A percentile compares a stretch with the other conserved stretches of the same genome.
These are phyloP conservation scores for Tetanocera ferruginea DNA, from an alignment of 2,888 invertebrate species.

Conservation along the genomic window DNA sequence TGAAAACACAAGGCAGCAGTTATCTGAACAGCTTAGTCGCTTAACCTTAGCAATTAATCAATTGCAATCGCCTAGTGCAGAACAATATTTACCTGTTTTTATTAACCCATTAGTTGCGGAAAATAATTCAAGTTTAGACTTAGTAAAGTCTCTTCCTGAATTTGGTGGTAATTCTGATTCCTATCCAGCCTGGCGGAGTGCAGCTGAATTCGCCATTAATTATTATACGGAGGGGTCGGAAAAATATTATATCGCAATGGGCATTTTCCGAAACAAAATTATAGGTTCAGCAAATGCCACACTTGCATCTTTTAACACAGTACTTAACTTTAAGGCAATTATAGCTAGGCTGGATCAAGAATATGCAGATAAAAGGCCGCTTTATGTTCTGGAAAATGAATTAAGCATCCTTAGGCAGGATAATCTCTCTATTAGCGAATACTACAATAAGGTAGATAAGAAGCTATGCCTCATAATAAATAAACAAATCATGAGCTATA, in stretches of 20 bases:
- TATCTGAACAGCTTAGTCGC: slow-evolving; percentile 22
- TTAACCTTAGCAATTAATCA: too few relatives aligned
- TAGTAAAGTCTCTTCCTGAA: not conserved
- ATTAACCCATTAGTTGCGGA: too few relatives aligned
- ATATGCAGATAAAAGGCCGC: too few relatives aligned
- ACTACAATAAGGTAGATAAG: too few relatives aligned
- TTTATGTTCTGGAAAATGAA: too few relatives aligned
- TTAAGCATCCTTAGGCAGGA: not conserved
- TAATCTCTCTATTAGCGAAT: not conserved
- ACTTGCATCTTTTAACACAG: not conserved
- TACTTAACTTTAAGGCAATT: not conserved
- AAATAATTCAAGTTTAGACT: not conserved
- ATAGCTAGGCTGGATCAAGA: too few relatives aligned
- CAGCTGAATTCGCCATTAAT: not conserved
- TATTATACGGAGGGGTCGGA: not conserved
- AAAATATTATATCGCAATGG: not conserved
- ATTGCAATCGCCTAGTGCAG: too few relatives aligned
- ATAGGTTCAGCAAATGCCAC: not conserved
- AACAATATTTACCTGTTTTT: too few relatives aligned
- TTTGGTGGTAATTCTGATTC: too few relatives aligned
- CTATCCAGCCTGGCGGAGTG: not conserved
- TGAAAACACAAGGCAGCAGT: slow-evolving; percentile 25
- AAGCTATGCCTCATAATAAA: too few relatives aligned
- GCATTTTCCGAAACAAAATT: not conserved
- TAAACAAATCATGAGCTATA: too few relatives aligned